Conservation (phyloP, 1,140 invertebrate species). For the Drosophila repletoides region DNA sequence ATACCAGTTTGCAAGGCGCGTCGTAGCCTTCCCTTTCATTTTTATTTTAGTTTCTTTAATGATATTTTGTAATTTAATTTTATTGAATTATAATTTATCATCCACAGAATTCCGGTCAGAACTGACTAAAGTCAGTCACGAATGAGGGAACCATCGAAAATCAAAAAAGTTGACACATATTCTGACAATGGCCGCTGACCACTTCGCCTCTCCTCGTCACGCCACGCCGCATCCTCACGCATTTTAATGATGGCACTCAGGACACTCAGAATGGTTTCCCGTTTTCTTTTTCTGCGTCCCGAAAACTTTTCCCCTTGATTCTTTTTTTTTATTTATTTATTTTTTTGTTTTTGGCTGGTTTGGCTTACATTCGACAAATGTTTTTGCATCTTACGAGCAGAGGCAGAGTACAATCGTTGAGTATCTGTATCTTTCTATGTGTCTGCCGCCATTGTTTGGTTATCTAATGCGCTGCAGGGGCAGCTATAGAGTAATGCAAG, state of each 20-base stretch:
- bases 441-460: constrained; percentile 55
- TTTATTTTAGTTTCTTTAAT: no score
- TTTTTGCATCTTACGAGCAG: constrained; percentile 28
- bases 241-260: constrained; percentile 42
- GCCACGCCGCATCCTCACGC: background rate
- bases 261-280: background rate
- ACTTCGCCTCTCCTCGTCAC: background rate
- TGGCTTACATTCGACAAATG: constrained; percentile 28
- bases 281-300: background rate
- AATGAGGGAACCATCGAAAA: background rate
- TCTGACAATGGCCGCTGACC: constrained; percentile 2
- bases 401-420: background rate
- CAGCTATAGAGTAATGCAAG: background rate
- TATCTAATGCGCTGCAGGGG: constrained; percentile 62
- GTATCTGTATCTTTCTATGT: constrained; percentile 14
- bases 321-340: no score
- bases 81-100: no score
- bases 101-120: no score
- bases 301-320: background rate
- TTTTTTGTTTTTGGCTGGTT: no score
- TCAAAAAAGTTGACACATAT: constrained; percentile 26
- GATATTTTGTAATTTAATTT: no score
- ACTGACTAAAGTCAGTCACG: no score
- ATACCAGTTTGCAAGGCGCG: no score
- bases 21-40: no score